These are phyloP conservation scores for Potamilus streckersoni DNA, from an alignment of 1,140 invertebrate genomes.

Conservation along the genomic window DNA sequence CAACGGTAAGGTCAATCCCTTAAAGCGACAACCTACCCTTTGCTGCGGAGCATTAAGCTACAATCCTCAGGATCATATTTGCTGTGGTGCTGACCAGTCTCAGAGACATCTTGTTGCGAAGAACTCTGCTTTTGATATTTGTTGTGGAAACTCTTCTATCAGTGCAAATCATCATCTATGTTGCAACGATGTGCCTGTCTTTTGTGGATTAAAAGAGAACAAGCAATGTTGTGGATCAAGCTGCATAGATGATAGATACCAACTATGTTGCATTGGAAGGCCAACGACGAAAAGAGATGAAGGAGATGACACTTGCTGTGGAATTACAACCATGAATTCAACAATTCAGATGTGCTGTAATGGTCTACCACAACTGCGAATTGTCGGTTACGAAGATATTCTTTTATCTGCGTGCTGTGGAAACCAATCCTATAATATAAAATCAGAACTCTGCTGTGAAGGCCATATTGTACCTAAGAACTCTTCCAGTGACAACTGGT, in stretches of 20 bases:
- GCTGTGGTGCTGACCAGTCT: slow-evolving; percentile 2
- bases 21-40: slow-evolving; percentile 5
- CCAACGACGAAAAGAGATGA: neutral
- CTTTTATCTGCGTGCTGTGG: slow-evolving; percentile 10
- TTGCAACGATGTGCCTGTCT: slow-evolving; percentile 7
- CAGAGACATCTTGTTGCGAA: neutral
- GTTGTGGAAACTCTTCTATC: slow-evolving; percentile 13
- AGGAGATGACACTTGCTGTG: slow-evolving; percentile 5
- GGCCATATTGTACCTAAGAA: slow-evolving; percentile 1
- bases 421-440: slow-evolving; percentile 7
- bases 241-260: neutral
- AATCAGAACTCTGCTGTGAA: slow-evolving; percentile 17
- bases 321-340: neutral
- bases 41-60: slow-evolving; percentile 17
- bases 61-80: slow-evolving; percentile 4
- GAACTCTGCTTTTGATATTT: slow-evolving; percentile 1
- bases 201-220: neutral
- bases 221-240: neutral
- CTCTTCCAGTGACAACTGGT: slow-evolving; percentile 23
- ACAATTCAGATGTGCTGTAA: neutral
- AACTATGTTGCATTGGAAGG: neutral
- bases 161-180: slow-evolving; percentile 1
- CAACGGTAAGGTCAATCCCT: slow-evolving; percentile 1
- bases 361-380: neutral
- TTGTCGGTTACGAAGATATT: neutral